Conservation (phyloP, 2,888 invertebrate species). For the Oligia strigilis region DNA sequence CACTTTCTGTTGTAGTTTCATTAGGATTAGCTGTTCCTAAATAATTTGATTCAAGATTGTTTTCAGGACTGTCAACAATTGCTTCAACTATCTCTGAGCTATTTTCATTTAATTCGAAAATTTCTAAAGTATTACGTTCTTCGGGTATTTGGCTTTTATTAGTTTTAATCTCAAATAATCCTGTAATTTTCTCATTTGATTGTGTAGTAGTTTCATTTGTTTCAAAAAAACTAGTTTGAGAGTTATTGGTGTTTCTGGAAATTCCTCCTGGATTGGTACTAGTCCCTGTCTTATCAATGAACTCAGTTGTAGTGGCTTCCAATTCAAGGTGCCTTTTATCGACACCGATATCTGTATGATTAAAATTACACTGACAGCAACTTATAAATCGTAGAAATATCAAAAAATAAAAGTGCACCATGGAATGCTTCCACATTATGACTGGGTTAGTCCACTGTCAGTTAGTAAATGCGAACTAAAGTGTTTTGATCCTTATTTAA, state of each 20-base stretch:
- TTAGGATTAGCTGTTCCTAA: background rate
- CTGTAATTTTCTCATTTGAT: background rate
- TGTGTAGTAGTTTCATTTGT: conserved; percentile 22
- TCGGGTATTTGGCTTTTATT: background rate
- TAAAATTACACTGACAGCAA: conserved; percentile 42
- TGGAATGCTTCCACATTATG: conserved; percentile 44
- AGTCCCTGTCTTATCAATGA: conserved; percentile 8
- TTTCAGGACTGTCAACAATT: background rate
- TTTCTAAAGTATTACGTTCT: background rate
- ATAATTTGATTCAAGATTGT: conserved; percentile 1
- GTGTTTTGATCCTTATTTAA: conserved; percentile 33
- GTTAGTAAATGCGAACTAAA: conserved; percentile 26
- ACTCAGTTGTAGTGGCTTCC: conserved; percentile 32
- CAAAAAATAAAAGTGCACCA: conserved; percentile 26
- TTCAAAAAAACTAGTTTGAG: conserved; percentile 3
- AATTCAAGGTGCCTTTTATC: conserved; percentile 45
- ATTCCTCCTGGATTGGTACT: background rate
- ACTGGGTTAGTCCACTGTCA: background rate
- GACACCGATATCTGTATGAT: conserved; percentile 9
- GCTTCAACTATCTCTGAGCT: conserved; percentile 18
- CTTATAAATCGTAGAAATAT: conserved; percentile 22
- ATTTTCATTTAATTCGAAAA: conserved; percentile 16
- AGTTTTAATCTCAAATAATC: background rate
- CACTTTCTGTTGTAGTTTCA: conserved; percentile 11
- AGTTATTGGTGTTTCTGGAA: background rate